Evolutionary conservation across 2,113 vertebrate species (phyloP), one percentile per base, ranked within the genome.

Genomic region (Neotragus moschatus): DNA sequence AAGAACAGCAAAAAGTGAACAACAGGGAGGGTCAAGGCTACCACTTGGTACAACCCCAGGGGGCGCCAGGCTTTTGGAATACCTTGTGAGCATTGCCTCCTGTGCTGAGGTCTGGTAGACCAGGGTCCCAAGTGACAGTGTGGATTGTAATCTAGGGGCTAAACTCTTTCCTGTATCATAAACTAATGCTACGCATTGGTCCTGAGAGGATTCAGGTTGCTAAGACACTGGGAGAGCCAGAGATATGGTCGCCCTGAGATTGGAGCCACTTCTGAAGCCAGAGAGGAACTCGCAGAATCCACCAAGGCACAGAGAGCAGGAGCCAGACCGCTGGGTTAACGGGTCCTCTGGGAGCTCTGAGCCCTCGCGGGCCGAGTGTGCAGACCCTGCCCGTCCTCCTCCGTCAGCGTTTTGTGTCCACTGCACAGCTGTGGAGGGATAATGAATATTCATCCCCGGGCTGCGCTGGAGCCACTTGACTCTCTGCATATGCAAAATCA

Each of bases 401-500:
- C 66, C 0, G 13, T 98, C 87, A 96, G 90, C 91, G 39, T 96
- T 92, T 95, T 49, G 47, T 51, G 95, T 87, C 97, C 93, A 92
- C 80, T 85, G 58, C 84, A 53, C 53, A 91, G 96, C 96, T 98
- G 96, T 93, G 39, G 45, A 97, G 28, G 95, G 88, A 58, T 3
- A 5, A 97, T 97, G 82, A 97, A 98, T 98, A 98, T 98, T 97
- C 96, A 98, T 97, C 28, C 88, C 23, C 53, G 28, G 91, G 94
- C 91, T 95, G 77, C 73, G 84, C 90, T 61, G 66, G 66, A 86
- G 51, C 84, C 94, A 81, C 92, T 97, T 88, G 95, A 96, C 96
- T 97, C 73, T 92, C 82, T 93, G 95, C 55, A 36, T 96, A 90
- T 96, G 96, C 97, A 97, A 97, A 97, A 91, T 93, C 84, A 85